A percentile compares a stretch with the other conserved stretches of the same genome.
phyloP scores from a whole-genome alignment of 2,113 vertebrate genomes.

The Nematolebias whitei region DNA sequence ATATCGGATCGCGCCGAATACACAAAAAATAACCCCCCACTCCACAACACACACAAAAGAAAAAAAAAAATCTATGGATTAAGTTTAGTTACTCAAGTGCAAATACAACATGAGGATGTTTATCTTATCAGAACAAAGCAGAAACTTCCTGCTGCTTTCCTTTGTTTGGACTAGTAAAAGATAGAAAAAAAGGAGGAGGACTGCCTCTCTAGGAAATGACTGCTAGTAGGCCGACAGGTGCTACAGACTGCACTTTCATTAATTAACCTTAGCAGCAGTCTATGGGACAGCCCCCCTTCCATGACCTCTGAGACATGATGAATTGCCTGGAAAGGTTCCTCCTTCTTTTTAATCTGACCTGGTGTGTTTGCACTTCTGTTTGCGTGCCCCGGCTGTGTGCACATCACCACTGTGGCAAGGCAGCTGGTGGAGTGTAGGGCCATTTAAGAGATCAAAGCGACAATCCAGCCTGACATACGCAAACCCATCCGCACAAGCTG shows the following conservation, averaged over 20 bases:
- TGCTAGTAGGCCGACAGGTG: slow-evolving; percentile 65
- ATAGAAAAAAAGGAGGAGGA: slow-evolving; percentile 24
- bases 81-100: slow-evolving; percentile 19
- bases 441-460: slow-evolving; percentile 74
- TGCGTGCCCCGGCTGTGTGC: slow-evolving; percentile 31
- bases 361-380: slow-evolving; percentile 33
- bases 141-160: slow-evolving; percentile 57
- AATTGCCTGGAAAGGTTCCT: slow-evolving; percentile 57
- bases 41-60: not conserved
- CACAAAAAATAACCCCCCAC: too few species aligned
- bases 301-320: slow-evolving; percentile 74
- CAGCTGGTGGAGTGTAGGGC: slow-evolving; percentile 68
- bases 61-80: slow-evolving; percentile 28
- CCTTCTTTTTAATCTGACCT: slow-evolving; percentile 68
- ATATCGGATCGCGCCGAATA: too few species aligned
- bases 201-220: slow-evolving; percentile 46
- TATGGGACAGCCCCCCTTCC: slow-evolving; percentile 30
- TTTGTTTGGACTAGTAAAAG: slow-evolving; percentile 62
- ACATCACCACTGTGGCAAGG: slow-evolving; percentile 35
- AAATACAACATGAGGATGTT: slow-evolving; percentile 38
- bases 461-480: slow-evolving; percentile 54
- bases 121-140: slow-evolving; percentile 61
- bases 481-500: slow-evolving; percentile 21
- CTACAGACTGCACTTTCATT: slow-evolving; percentile 74
- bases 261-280: slow-evolving; percentile 74